Conservation (phyloP, 2,113 vertebrate genomes). For the Channa maculata region DNA sequence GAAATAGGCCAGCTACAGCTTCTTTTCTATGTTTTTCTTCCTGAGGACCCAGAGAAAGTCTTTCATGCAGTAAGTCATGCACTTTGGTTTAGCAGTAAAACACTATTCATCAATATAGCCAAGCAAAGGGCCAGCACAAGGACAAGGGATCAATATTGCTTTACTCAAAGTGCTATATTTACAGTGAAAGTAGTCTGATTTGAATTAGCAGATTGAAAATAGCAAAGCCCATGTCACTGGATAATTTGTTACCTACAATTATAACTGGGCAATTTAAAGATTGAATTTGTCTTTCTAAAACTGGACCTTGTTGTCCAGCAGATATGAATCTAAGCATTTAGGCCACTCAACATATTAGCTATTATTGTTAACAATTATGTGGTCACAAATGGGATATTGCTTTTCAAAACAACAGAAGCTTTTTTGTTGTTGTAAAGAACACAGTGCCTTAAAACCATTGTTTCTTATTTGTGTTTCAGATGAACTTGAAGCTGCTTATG, state of each 20-base stretch:
- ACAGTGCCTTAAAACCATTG: neutral
- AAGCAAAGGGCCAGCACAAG: conserved; percentile 29
- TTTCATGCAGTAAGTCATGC: no score
- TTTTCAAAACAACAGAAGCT: conserved; percentile 3
- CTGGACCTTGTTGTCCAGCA: conserved; percentile 25
- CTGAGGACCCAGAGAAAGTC: no score
- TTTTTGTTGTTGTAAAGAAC: neutral
- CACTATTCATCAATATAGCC: conserved; percentile 23
- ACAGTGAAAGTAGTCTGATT: conserved; percentile 43
- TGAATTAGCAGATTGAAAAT: conserved; percentile 65
- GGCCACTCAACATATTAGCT: neutral
- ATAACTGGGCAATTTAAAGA: conserved; percentile 45
- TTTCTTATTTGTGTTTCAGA: conserved; percentile 65
- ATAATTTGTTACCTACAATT: conserved; percentile 62
- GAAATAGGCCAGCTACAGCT: no score
- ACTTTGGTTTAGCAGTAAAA: conserved; percentile 19
- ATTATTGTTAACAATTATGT: conserved; percentile 17
- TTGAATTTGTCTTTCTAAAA: conserved; percentile 29
- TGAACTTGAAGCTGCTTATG: conserved; percentile 82
- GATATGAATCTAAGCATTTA: conserved; percentile 23
- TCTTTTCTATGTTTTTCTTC: no score
- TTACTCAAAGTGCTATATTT: neutral
- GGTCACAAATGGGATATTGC: neutral
- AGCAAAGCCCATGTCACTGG: conserved; percentile 36
- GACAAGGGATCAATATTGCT: conserved; percentile 55